phyloP scores from a whole-genome alignment of 1,140 invertebrate species.

The Zaprionus camerounensis region DNA sequence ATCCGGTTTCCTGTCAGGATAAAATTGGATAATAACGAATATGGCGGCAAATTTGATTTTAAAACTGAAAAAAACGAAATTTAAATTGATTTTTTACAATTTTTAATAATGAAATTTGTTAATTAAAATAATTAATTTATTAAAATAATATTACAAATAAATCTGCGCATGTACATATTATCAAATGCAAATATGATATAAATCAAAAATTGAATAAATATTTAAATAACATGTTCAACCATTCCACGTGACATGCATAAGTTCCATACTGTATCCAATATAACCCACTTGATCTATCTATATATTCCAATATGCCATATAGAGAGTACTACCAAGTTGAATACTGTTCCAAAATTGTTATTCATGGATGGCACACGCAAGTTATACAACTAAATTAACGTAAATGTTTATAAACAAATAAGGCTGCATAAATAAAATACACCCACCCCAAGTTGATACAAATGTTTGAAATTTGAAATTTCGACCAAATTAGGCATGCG shows the following conservation, averaged over 20 bases:
- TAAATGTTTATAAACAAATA: conserved; percentile 40
- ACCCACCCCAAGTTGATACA: background rate
- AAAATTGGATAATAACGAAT: conserved; percentile 12
- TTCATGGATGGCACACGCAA: background rate
- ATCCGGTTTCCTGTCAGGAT: conserved; percentile 24
- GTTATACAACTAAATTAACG: conserved; percentile 33
- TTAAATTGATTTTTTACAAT: background rate
- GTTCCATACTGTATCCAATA: background rate
- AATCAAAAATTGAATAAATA: background rate
- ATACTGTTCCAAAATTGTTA: background rate
- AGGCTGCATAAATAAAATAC: background rate
- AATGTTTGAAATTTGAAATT: conserved; percentile 20
- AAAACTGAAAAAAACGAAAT: background rate
- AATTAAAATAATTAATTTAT: background rate
- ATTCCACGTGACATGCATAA: background rate
- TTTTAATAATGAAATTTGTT: background rate
- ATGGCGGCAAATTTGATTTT: background rate
- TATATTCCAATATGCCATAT: conserved; percentile 1
- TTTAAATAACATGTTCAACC: background rate
- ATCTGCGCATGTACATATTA: background rate
- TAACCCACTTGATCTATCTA: background rate
- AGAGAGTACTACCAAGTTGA: background rate
- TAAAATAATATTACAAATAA: background rate
- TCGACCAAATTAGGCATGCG: conserved; percentile 55
- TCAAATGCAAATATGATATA: background rate